These are phyloP conservation scores for Mus pahari DNA, from an alignment of 2,113 vertebrate genomes.

Conservation along the genomic window DNA sequence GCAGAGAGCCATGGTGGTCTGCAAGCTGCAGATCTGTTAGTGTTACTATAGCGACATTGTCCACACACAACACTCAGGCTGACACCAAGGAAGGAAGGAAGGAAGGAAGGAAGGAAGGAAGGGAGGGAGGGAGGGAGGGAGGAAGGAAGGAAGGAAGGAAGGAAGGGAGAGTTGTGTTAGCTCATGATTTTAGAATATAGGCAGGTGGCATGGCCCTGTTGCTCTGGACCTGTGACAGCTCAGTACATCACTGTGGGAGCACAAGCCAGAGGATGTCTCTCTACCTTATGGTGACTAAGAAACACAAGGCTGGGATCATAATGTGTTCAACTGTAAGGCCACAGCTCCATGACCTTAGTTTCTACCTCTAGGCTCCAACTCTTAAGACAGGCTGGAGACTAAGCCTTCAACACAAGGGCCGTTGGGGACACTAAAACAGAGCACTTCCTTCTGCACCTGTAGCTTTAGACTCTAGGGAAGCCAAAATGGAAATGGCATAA, in stretches of 20 bases:
- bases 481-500: not conserved
- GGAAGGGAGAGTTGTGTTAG: not conserved
- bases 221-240: not conserved
- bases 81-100: not conserved
- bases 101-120: too few species aligned
- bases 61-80: not conserved
- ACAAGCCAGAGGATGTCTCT: not conserved
- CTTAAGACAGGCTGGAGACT: not conserved
- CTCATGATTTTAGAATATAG: not conserved
- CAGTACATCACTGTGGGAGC: not conserved
- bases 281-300: not conserved
- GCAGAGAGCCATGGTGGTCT: not conserved
- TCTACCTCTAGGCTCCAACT: not conserved
- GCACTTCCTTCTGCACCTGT: not conserved
- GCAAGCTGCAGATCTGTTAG: not conserved
- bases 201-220: not conserved
- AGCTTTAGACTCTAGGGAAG: not conserved
- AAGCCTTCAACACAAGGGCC: not conserved
- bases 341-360: not conserved
- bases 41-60: not conserved
- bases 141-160: too few species aligned
- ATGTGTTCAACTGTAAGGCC: not conserved
- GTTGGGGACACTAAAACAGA: not conserved
- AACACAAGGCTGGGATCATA: not conserved
- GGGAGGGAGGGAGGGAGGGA: too few species aligned